Percentiles rank a stretch among this genome's conserved stretches.
These are phyloP conservation scores for Podotricha telesiphe DNA, from an alignment of 2,888 invertebrate genomes.

Conservation along the genomic window DNA sequence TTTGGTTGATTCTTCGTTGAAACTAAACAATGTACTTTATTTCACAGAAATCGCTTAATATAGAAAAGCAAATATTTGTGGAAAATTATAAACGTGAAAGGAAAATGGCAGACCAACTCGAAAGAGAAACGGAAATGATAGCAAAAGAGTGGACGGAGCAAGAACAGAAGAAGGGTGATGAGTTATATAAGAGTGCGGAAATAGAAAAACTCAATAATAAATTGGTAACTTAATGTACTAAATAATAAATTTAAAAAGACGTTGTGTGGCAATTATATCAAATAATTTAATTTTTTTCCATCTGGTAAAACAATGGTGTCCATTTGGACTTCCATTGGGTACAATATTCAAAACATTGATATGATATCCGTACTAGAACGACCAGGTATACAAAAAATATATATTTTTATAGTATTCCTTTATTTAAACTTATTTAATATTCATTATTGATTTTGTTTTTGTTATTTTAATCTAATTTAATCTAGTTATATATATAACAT, in stretches of 20 bases:
- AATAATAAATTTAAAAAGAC: no score
- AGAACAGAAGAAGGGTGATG: conserved; percentile 59
- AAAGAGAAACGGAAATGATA: conserved; percentile 58
- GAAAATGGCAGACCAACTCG: conserved; percentile 54
- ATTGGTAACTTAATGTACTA: conserved; percentile 54
- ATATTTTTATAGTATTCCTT: no score
- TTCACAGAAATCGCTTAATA: conserved; percentile 61
- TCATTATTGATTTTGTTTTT: no score
- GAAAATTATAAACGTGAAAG: conserved; percentile 62
- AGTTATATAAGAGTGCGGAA: conserved; percentile 52
- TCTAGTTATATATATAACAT: conserved; percentile 5
- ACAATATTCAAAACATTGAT: no score
- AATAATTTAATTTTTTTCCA: no score
- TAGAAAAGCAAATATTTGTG: conserved; percentile 62
- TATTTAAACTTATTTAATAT: neutral
- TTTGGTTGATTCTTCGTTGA: no score
- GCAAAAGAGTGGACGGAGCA: conserved; percentile 57
- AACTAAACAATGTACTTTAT: no score
- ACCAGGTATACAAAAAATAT: no score
- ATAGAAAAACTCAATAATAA: conserved; percentile 53
- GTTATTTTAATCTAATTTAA: neutral
- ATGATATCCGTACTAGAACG: no score
- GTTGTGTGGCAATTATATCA: no score
- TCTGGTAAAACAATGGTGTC: no score
- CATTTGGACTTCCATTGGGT: no score